Percentiles rank a stretch among this genome's conserved stretches.
phyloP scores from a whole-genome alignment of 2,113 vertebrate genomes.

The Tetraodon nigroviridis region DNA sequence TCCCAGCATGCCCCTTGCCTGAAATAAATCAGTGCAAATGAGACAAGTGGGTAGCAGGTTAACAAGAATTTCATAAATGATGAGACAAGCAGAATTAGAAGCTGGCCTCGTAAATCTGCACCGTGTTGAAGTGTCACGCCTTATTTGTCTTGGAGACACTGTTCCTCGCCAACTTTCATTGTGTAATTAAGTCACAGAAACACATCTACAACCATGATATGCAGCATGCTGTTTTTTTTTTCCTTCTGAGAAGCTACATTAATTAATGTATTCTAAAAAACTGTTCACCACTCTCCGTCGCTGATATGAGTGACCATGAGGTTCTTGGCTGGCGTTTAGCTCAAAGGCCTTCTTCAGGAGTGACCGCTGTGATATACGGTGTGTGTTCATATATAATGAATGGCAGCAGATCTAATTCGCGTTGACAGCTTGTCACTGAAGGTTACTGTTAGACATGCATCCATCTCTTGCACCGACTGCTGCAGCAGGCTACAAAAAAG shows the following conservation, averaged over 20 bases:
- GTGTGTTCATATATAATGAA: conserved; percentile 38
- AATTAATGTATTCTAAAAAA: too few relatives aligned
- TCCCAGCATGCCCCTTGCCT: not conserved
- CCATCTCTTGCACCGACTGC: not conserved
- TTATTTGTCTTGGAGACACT: not conserved
- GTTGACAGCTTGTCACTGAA: conserved; percentile 51
- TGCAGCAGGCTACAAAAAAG: not conserved
- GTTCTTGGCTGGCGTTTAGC: too few relatives aligned
- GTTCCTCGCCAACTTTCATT: not conserved
- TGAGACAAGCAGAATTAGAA: not conserved
- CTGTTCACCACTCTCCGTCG: too few relatives aligned
- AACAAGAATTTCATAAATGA: conserved; percentile 15
- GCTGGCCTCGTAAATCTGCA: not conserved
- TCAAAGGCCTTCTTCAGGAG: not conserved
- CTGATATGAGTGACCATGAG: too few relatives aligned
- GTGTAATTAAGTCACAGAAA: not conserved
- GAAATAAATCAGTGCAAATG: conserved; percentile 20
- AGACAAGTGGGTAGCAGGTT: conserved; percentile 4
- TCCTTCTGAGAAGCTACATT: too few relatives aligned
- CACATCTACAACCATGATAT: too few relatives aligned
- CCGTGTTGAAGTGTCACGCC: too few relatives aligned
- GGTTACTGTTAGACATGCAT: conserved; percentile 14
- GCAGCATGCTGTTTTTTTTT: too few relatives aligned
- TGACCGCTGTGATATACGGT: not conserved
- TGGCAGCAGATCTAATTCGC: conserved; percentile 17